Evolutionary conservation across 2,797 vertebrate species (phyloP).

Genomic region (Enteromius viviparus): DNA sequence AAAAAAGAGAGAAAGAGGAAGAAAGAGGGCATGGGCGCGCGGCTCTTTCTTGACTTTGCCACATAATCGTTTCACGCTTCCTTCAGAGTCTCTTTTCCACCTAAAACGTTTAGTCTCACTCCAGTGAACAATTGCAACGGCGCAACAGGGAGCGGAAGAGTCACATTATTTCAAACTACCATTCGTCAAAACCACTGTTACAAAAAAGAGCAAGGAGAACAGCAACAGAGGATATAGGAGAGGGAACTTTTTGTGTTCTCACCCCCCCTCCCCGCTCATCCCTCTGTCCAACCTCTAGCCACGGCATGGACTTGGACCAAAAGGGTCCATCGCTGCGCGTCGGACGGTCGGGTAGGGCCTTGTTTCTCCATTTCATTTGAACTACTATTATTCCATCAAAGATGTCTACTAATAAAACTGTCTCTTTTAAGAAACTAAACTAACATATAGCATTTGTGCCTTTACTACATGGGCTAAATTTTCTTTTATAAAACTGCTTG

Average conservation of each 20-base stretch:
- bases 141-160: constrained; percentile 96
- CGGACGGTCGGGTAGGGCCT: constrained; percentile 90
- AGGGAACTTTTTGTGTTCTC: constrained; percentile 71
- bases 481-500: neutral
- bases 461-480: neutral
- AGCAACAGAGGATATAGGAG: neutral
- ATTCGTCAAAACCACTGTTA: constrained; percentile 78
- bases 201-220: constrained; percentile 46
- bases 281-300: constrained; percentile 71
- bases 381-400: constrained; percentile 15
- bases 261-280: constrained; percentile 66
- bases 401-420: constrained; percentile 5
- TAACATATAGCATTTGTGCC: neutral
- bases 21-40: constrained; percentile 85
- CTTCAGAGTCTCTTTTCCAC: constrained; percentile 95
- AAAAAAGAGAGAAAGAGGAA: constrained; percentile 36
- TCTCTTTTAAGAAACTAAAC: constrained; percentile 1
- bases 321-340: constrained; percentile 83
- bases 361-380: constrained; percentile 31
- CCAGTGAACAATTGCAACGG: constrained; percentile 97
- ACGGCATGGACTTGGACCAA: constrained; percentile 90
- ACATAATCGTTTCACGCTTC: constrained; percentile 98
- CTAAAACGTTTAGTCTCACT: constrained; percentile 99
- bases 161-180: constrained; percentile 95
- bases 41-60: constrained; percentile 84